These are phyloP conservation scores for Malurus leucopterus DNA, from an alignment of 2,797 vertebrate species.

Conservation along the genomic window DNA sequence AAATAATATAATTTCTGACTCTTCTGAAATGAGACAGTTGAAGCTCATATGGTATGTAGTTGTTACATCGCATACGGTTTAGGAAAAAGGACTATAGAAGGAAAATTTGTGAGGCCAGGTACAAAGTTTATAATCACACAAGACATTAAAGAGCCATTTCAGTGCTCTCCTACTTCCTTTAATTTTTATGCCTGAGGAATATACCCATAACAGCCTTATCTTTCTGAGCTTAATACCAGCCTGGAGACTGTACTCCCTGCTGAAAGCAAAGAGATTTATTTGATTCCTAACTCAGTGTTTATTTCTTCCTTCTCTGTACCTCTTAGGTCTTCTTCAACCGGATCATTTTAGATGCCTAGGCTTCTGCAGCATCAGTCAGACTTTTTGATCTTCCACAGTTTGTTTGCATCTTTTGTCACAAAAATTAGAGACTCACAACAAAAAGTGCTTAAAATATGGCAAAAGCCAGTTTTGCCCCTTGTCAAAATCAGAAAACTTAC, in stretches of 20 bases:
- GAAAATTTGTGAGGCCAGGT: not conserved
- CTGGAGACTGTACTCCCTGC: constrained; percentile 49
- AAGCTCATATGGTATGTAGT: not conserved
- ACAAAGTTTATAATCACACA: not conserved
- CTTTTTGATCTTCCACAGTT: not conserved
- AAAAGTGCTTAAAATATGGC: not conserved
- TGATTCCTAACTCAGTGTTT: constrained; percentile 38
- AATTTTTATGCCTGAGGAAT: constrained; percentile 59
- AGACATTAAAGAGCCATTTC: constrained; percentile 17
- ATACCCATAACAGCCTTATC: constrained; percentile 51
- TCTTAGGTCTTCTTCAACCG: constrained; percentile 30
- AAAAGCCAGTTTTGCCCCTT: not conserved
- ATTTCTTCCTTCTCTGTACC: constrained; percentile 17
- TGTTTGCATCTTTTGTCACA: not conserved
- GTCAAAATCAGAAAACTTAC: not conserved
- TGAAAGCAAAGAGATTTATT: constrained; percentile 57
- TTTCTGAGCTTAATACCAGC: constrained; percentile 53
- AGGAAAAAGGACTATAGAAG: not conserved
- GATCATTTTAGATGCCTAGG: not conserved
- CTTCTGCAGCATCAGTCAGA: constrained; percentile 4
- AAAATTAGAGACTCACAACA: not conserved
- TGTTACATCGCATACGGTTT: not conserved
- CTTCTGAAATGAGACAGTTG: not conserved
- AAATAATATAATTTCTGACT: not conserved
- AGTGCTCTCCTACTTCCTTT: not conserved